phyloP scores from a whole-genome alignment of 1,140 invertebrate species.

The Arion vulgaris region DNA sequence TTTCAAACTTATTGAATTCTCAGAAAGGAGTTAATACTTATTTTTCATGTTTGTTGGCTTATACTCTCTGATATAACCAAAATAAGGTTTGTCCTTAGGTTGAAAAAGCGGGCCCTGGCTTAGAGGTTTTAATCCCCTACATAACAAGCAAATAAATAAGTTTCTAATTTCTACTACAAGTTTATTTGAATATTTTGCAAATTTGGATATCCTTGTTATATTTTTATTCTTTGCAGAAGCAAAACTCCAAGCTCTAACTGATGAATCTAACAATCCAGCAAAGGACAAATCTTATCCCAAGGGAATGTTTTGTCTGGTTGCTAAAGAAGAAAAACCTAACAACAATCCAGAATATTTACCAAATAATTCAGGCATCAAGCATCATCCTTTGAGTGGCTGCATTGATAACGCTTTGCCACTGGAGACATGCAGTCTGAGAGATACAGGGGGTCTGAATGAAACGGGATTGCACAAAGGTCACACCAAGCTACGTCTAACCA shows the following conservation, averaged over 20 bases:
- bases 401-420: neutral
- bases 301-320: neutral
- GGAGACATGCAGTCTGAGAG: neutral
- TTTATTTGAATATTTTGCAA: no score
- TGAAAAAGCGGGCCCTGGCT: no score
- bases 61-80: no score
- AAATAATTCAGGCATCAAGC: neutral
- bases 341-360: neutral
- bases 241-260: neutral
- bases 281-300: neutral
- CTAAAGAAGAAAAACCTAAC: neutral
- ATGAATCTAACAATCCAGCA: neutral
- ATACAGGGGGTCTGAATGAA: neutral
- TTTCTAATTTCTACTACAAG: no score
- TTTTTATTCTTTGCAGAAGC: neutral
- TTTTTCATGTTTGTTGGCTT: no score
- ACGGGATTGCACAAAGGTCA: neutral
- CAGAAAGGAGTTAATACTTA: no score
- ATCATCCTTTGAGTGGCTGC: neutral
- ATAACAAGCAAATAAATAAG: no score
- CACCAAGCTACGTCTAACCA: neutral
- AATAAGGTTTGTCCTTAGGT: no score
- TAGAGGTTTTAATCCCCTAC: no score
- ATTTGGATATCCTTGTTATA: no score
- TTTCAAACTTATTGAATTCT: no score